Percentiles rank a stretch among this genome's conserved stretches.
phyloP scores from a whole-genome alignment of 2,888 invertebrate genomes.

The Meandrusa payeni region DNA sequence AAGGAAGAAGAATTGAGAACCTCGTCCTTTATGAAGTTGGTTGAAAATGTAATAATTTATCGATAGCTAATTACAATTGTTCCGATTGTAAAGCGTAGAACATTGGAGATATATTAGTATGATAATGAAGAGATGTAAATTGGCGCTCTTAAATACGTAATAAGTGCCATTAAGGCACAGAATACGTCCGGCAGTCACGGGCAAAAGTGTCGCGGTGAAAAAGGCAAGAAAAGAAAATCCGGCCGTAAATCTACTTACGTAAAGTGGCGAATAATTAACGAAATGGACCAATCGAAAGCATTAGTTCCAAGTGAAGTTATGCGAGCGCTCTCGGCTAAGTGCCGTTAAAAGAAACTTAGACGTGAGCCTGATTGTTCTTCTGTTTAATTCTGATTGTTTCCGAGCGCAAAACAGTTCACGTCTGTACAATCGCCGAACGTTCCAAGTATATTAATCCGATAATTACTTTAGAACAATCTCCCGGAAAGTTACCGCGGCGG shows the following conservation, averaged over 20 bases:
- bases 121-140: slow-evolving; percentile 37
- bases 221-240: slow-evolving; percentile 53
- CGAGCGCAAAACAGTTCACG: slow-evolving; percentile 67
- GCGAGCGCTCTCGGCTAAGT: slow-evolving; percentile 66
- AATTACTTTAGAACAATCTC: slow-evolving; percentile 78
- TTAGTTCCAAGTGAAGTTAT: slow-evolving; percentile 74
- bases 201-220: slow-evolving; percentile 49
- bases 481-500: slow-evolving; percentile 55
- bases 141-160: slow-evolving; percentile 52
- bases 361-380: slow-evolving; percentile 72
- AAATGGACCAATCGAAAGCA: slow-evolving; percentile 78
- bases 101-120: slow-evolving; percentile 46
- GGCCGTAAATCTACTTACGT: slow-evolving; percentile 78
- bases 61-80: background rate
- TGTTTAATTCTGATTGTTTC: slow-evolving; percentile 77
- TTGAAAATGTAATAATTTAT: too few relatives aligned
- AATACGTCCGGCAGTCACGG: slow-evolving; percentile 38
- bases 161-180: slow-evolving; percentile 56
- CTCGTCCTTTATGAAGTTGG: too few relatives aligned
- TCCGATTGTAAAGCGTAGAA: slow-evolving; percentile 20
- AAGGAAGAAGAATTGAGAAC: too few relatives aligned
- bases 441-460: slow-evolving; percentile 75
- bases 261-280: slow-evolving; percentile 80
- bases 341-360: slow-evolving; percentile 80
- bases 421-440: slow-evolving; percentile 58